Evolutionary conservation across 2,888 invertebrate genomes (phyloP).

Genomic region (Stenolophus ochropezus): DNA sequence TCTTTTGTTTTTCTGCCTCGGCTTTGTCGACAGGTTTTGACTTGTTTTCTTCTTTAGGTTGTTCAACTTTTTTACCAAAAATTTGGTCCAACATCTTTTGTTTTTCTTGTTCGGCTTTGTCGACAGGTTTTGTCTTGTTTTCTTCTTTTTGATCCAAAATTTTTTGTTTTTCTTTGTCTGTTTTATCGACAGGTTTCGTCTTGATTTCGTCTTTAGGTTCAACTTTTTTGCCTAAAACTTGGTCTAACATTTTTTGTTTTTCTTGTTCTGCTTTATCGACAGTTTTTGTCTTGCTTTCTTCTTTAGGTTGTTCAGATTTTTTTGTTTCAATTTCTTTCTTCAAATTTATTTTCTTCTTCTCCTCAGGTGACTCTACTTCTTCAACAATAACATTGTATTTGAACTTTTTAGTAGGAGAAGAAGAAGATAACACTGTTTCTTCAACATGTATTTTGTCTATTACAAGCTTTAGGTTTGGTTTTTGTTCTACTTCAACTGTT

Average conservation of each 20-base stretch:
- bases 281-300: not conserved
- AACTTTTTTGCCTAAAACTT: not conserved
- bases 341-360: constrained; percentile 10
- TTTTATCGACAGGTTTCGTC: constrained; percentile 54
- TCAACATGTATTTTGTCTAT: constrained; percentile 78
- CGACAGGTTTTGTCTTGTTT: constrained; percentile 51
- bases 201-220: not conserved
- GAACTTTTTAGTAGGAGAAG: constrained; percentile 67
- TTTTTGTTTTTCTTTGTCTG: constrained; percentile 53
- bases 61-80: constrained; percentile 35
- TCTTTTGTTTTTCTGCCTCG: constrained; percentile 60
- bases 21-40: constrained; percentile 2
- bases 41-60: constrained; percentile 42
- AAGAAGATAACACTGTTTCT: constrained; percentile 72
- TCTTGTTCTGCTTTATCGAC: not conserved
- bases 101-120: constrained; percentile 48
- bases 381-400: constrained; percentile 71
- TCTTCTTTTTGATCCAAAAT: constrained; percentile 1
- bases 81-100: constrained; percentile 45
- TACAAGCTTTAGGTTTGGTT: constrained; percentile 75
- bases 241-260: not conserved
- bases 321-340: not conserved
- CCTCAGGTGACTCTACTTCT: constrained; percentile 63
- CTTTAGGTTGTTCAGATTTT: not conserved
- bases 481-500: constrained; percentile 75